Base-by-base conservation (phyloP, 2,888 invertebrate species). In the Abscondita cerata region DNA sequence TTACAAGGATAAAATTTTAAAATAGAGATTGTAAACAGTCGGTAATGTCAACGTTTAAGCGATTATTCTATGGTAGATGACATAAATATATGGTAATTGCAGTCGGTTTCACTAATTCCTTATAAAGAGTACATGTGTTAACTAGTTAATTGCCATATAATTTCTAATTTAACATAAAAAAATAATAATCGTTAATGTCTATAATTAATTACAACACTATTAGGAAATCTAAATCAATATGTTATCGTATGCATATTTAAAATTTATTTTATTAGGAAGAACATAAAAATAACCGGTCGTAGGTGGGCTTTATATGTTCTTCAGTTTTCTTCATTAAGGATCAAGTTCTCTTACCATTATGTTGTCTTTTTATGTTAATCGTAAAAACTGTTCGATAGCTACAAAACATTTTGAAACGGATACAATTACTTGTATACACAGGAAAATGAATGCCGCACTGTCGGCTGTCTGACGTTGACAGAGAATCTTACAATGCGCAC, bases 401-500 rank as follows among this genome's bases (percentile, higher is more conserved):
- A 59, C 52, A 59, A 59, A 59, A 59, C 62, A 62, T 62, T 62
- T 57, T 62, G 41, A 68, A 72, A 72, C 68, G 67, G 68, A 70
- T 71, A 70, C 73, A 74, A 74, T 74, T 73, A 74, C 73, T 68
- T 65, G 67, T 69, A 52, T 66, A 58, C 44, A 61, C 47, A 69
- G 70, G 65, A 68, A 71, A 72, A 76, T 73, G 66, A 68, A 76
- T 76, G 74, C 69, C 64, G 68, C 63, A 67, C 65, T 68, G 70
- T 74, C 70, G 68, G 59, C 52, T 57, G 57, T 59, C 67, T 75
- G 78, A 77, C 78, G 74, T 76, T 77, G 78, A 78, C 76, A 75
- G 74, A 78, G 75, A 72, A 74, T 73, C 75, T 74, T 75, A 76
- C 77, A 77, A 76, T 76, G 77, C 73, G 73, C 74, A 75, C 76